Conservation (phyloP, 2,113 vertebrate genomes). For the Ptilonorhynchus violaceus region DNA sequence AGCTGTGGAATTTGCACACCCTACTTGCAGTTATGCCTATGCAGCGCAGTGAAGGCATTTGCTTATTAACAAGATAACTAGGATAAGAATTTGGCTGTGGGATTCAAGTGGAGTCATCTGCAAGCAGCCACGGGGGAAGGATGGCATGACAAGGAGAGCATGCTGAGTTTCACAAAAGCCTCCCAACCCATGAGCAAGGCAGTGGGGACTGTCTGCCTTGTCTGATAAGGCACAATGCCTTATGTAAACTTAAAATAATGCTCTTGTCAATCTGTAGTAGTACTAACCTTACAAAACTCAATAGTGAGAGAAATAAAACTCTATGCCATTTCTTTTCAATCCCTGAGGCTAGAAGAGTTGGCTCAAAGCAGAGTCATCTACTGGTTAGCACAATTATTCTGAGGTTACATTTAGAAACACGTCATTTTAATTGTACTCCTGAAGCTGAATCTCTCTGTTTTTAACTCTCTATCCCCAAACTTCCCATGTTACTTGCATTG, state of each 20-base stretch:
- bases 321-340: neutral
- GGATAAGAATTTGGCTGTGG: neutral
- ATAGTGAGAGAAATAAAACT: neutral
- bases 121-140: neutral
- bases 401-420: neutral
- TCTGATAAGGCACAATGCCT: neutral
- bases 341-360: neutral
- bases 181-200: neutral
- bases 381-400: neutral
- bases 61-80: neutral
- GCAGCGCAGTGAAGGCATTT: neutral
- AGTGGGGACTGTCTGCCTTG: neutral
- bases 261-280: neutral
- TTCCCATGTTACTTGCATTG: neutral
- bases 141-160: accelerated
- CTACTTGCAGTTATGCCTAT: neutral
- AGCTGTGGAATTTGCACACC: neutral
- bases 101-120: neutral
- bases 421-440: neutral
- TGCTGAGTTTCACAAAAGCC: neutral
- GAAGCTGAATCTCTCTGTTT: neutral
- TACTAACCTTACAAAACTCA: neutral
- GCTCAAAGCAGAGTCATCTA: neutral
- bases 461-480: neutral
- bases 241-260: neutral